phyloP scores from a whole-genome alignment of 1,140 invertebrate genomes.

The Lucilia sericata region DNA sequence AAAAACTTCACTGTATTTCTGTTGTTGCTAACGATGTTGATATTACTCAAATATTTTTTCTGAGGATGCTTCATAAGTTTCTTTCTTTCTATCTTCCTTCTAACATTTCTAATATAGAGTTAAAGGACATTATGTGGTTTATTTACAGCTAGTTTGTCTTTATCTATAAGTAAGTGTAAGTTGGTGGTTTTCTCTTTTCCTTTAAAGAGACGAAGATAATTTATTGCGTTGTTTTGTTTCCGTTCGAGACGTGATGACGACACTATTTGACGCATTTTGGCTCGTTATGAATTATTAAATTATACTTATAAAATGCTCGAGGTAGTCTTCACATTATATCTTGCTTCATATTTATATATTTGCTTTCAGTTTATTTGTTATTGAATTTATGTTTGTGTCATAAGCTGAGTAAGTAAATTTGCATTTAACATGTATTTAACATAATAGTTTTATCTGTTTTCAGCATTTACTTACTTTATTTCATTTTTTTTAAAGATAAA shows the following conservation, averaged over 20 bases:
- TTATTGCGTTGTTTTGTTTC: conserved; percentile 44
- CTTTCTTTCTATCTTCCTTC: neutral
- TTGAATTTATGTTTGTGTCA: neutral
- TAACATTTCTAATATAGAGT: neutral
- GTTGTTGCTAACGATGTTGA: neutral
- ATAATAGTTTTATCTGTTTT: neutral
- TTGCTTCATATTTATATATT: neutral
- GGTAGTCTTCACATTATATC: neutral
- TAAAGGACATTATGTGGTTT: neutral
- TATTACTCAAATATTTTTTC: neutral
- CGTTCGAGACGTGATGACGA: conserved; percentile 40
- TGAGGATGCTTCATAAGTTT: no score
- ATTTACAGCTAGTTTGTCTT: neutral
- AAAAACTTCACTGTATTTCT: neutral
- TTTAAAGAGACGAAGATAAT: conserved; percentile 2
- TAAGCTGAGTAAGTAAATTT: conserved; percentile 16
- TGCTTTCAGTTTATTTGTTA: neutral
- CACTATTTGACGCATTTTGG: conserved; percentile 30
- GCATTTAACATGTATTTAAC: neutral
- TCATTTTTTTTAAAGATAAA: neutral
- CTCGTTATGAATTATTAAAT: conserved; percentile 43
- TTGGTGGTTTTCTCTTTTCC: neutral
- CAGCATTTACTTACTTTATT: neutral
- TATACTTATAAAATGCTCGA: conserved; percentile 24
- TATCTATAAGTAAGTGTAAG: neutral